Conservation (phyloP, 1,140 invertebrate genomes). For the Anastrepha obliqua region DNA sequence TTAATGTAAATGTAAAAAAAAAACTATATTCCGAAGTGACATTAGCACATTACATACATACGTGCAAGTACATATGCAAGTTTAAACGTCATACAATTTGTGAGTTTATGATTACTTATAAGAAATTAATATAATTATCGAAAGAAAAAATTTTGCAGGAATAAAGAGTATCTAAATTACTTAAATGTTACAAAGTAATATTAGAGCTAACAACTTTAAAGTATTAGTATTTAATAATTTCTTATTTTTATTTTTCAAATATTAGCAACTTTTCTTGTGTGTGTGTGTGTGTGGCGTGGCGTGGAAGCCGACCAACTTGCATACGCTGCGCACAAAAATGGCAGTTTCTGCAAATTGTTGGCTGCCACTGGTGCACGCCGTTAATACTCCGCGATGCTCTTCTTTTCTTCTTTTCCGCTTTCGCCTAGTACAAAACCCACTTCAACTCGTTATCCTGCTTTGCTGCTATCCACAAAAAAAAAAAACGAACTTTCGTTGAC, state of each 20-base stretch:
- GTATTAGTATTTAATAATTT: conserved; percentile 21
- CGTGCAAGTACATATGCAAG: background rate
- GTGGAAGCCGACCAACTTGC: conserved; percentile 19
- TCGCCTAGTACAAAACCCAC: background rate
- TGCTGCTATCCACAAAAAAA: background rate
- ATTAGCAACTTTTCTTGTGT: background rate
- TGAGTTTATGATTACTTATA: background rate
- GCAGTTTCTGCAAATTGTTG: conserved; percentile 48
- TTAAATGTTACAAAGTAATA: conserved; percentile 4
- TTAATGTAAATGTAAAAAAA: background rate
- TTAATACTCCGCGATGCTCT: background rate
- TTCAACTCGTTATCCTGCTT: background rate
- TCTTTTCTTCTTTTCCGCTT: background rate
- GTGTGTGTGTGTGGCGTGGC: background rate
- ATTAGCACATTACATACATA: conserved; percentile 26
- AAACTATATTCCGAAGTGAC: background rate
- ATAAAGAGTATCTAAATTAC: background rate
- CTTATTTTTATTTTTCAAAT: background rate
- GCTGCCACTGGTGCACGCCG: background rate
- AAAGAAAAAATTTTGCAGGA: background rate
- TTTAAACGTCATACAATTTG: background rate
- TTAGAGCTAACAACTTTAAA: background rate
- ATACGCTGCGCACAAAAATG: conserved; percentile 24
- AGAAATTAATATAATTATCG: background rate
- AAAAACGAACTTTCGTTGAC: too few relatives aligned